Base-by-base conservation (phyloP, 1,140 invertebrate genomes). In the Aradophagus sp. region DNA sequence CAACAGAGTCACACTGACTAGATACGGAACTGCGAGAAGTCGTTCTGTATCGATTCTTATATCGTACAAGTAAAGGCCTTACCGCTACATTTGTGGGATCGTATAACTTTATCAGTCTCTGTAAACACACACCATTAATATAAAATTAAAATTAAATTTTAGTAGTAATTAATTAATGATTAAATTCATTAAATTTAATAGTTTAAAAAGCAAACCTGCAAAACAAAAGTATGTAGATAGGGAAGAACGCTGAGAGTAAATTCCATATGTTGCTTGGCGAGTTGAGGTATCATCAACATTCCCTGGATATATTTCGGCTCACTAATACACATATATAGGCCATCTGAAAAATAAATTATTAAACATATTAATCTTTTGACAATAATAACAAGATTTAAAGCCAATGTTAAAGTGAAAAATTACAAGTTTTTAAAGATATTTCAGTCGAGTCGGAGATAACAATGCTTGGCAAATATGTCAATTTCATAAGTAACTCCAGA, bases 71-170 rank as follows among this genome's bases (percentile, higher is more conserved):
- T 58, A 80, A 76, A 56, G 87, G 83, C 45, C 86, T 80, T 48
- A 87, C 72, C 35, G 81, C 75, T 66, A 86, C 81, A 74, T 85
- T 87, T 11, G 86, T 87, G 67, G 87, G 87, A 75, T 88, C 86
- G 36, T 87, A 88, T 5, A 87, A 72, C 34, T 77, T 78, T 34
- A 86, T 82, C 59, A 88, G 76, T 76, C 86, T 82, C 81, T 86
- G 74, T 10, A 44, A 65, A 62, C 11, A n/a, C n/a, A n/a, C n/a
- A n/a, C n/a, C 29, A 34, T 26, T 20, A 47, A 67, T 47, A 59
- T 29, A 11, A 41, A 1, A 23, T 23, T 62, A 35, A 58, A 27
- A 63, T 47, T 32, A 7, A 32, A 41, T 34, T 13, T 34, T n/a
- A n/a, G n/a, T n/a, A n/a, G n/a, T n/a, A n/a, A n/a, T n/a, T n/a